Percentiles rank a stretch among this genome's conserved stretches.
These are phyloP conservation scores for Ostrea edulis DNA, from an alignment of 1,140 invertebrate genomes.

Conservation along the genomic window DNA sequence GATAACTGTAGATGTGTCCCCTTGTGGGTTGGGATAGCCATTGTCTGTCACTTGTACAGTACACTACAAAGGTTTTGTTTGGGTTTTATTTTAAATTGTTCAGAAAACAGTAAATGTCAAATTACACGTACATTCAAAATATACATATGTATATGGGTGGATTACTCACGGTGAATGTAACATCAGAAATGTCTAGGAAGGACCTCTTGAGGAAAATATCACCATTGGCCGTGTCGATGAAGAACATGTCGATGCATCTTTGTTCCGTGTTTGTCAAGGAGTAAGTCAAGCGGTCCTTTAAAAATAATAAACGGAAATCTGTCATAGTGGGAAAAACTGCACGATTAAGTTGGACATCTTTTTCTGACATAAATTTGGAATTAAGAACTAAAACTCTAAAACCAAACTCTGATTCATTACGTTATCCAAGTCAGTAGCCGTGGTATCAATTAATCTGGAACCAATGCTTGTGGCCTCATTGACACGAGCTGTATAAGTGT, in stretches of 20 bases:
- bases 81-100: neutral
- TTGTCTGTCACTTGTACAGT: constrained; percentile 63
- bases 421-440: constrained; percentile 69
- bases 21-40: constrained; percentile 53
- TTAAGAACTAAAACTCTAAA: no score
- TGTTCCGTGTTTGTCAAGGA: constrained; percentile 41
- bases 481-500: constrained; percentile 87
- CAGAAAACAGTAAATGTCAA: neutral
- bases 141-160: neutral
- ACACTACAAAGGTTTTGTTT: constrained; percentile 56
- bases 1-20: constrained; percentile 22
- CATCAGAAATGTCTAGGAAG: constrained; percentile 77
- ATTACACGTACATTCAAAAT: neutral
- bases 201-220: constrained; percentile 62
- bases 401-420: constrained; percentile 46
- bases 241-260: constrained; percentile 54
- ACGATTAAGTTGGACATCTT: neutral
- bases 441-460: constrained; percentile 88
- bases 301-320: neutral
- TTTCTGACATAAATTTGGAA: neutral
- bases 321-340: neutral
- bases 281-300: constrained; percentile 59
- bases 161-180: constrained; percentile 55
- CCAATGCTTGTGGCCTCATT: constrained; percentile 88
- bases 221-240: constrained; percentile 65